Conservation (phyloP, 2,888 invertebrate species). For the Nomada lathburiana region DNA sequence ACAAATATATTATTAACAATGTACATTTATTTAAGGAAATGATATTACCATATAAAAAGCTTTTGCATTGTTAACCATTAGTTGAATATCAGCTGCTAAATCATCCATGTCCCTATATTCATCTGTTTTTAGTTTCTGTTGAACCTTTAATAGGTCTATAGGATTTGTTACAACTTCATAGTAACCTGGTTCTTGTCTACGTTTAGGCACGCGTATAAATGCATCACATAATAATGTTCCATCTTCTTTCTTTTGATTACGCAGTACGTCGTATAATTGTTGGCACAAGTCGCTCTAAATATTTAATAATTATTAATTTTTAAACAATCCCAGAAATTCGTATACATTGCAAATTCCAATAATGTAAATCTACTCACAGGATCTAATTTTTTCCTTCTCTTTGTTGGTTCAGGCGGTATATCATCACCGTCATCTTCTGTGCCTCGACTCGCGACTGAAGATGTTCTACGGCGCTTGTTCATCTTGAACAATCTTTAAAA, state of each 20-base stretch:
- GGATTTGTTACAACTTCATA: constrained; percentile 97
- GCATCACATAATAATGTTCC: constrained; percentile 96
- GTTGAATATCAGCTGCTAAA: constrained; percentile 94
- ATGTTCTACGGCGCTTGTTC: constrained; percentile 93
- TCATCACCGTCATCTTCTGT: constrained; percentile 91
- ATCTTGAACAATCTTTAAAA: constrained; percentile 83
- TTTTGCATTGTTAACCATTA: constrained; percentile 97
- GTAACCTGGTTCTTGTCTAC: constrained; percentile 95
- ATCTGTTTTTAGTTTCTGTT: constrained; percentile 98
- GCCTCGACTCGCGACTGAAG: constrained; percentile 92
- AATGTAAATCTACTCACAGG: constrained; percentile 86
- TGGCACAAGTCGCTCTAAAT: constrained; percentile 93
- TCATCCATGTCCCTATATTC: constrained; percentile 98
- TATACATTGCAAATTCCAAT: background rate
- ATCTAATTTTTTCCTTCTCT: constrained; percentile 90
- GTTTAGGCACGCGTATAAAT: constrained; percentile 97
- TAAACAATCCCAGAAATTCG: background rate
- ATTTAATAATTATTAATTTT: constrained; percentile 12
- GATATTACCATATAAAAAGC: constrained; percentile 92
- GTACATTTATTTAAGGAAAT: constrained; percentile 2
- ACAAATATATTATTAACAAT: constrained; percentile 5
- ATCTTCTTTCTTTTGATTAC: constrained; percentile 96
- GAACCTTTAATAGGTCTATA: constrained; percentile 97
- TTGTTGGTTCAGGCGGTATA: constrained; percentile 84
- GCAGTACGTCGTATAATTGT: constrained; percentile 95